Conservation (phyloP, 2,888 invertebrate genomes). For the Sphaerophoria taeniata region DNA sequence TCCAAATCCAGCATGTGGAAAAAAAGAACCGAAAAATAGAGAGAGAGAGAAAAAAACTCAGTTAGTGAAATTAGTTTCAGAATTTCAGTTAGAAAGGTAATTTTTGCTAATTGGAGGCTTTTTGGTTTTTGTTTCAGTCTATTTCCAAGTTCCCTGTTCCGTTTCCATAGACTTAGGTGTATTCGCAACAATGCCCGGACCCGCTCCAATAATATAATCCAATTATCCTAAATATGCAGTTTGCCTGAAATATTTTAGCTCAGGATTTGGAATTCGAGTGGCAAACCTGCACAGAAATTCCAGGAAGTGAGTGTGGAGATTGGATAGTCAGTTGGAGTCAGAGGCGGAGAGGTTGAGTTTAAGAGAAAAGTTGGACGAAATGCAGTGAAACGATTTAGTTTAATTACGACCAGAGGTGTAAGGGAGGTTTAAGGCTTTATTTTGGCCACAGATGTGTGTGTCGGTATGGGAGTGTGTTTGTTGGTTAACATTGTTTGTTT, state of each 20-base stretch:
- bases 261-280: slow-evolving; percentile 4
- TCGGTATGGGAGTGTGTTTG: background rate
- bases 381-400: slow-evolving; percentile 50
- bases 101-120: slow-evolving; percentile 52
- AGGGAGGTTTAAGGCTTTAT: background rate
- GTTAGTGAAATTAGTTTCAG: slow-evolving; percentile 59
- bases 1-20: background rate
- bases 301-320: slow-evolving; percentile 2
- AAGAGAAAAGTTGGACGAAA: background rate
- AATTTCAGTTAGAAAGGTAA: slow-evolving; percentile 9
- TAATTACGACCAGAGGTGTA: slow-evolving; percentile 40
- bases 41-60: slow-evolving; percentile 26
- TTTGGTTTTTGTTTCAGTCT: slow-evolving; percentile 1
- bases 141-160: background rate
- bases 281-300: background rate
- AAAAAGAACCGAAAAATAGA: background rate
- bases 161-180: background rate
- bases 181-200: background rate
- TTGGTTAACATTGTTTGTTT: background rate
- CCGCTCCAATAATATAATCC: slow-evolving; percentile 19
- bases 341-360: background rate
- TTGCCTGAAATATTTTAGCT: slow-evolving; percentile 37
- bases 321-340: background rate
- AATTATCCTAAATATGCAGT: slow-evolving; percentile 50
- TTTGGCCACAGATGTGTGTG: background rate